Percentiles rank a stretch among this genome's conserved stretches.
These are phyloP conservation scores for Echinarachnius parma DNA, from an alignment of 53 echinoderm and acorn worm species.

Conservation along the genomic window DNA sequence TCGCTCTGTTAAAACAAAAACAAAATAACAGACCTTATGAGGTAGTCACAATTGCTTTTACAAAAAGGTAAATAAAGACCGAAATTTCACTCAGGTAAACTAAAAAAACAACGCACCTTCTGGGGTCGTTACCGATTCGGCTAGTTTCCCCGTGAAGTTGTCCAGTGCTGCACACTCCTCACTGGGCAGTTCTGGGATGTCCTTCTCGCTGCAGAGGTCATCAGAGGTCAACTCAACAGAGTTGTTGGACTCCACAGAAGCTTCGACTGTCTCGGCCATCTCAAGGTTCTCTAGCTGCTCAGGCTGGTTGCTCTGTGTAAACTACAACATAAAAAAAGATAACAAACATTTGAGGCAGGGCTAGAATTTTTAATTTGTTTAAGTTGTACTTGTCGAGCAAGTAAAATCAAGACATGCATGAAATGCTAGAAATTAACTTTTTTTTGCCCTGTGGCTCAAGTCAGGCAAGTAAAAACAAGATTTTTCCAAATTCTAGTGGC, in stretches of 20 bases:
- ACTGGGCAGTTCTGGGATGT: constrained; percentile 12
- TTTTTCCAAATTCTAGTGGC: too few species aligned
- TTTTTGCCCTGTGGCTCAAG: too few species aligned
- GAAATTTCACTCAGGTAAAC: too few species aligned
- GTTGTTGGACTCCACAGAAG: constrained; percentile 20
- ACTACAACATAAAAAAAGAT: not conserved
- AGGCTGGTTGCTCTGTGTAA: constrained; percentile 25
- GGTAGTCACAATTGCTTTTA: too few species aligned
- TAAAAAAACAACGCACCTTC: constrained; percentile 12
- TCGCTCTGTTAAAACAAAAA: too few species aligned
- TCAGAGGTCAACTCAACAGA: constrained; percentile 12
- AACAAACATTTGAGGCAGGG: not conserved
- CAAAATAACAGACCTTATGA: too few species aligned
- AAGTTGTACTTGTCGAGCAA: too few species aligned
- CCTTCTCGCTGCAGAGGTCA: constrained; percentile 21
- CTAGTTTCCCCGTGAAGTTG: constrained; percentile 7
- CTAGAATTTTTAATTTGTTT: not conserved
- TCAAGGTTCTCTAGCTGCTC: not conserved
- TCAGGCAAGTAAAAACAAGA: too few species aligned
- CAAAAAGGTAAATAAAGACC: too few species aligned
- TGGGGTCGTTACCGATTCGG: constrained; percentile 33
- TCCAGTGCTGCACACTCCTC: constrained; percentile 20
- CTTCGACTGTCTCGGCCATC: constrained; percentile 23
- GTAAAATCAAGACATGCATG: too few species aligned
- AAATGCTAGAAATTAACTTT: too few species aligned